phyloP scores from a whole-genome alignment of 1,140 invertebrate genomes.

The Macrosteles quadrilineatus region DNA sequence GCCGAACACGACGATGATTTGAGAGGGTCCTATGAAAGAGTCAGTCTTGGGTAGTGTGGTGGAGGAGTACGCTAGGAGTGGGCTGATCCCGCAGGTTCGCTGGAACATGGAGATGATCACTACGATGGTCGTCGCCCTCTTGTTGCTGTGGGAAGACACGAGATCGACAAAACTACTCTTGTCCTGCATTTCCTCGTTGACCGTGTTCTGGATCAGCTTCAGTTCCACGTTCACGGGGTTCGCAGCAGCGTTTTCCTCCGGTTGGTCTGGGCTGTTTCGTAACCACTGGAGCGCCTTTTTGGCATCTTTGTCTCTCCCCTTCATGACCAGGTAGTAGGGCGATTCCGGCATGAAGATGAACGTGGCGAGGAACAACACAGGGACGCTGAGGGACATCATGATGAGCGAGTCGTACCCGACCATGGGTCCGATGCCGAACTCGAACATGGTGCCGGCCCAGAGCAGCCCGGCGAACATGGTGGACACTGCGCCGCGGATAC shows the following conservation, averaged over 20 bases:
- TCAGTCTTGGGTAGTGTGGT: slow-evolving; percentile 43
- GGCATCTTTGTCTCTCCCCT: slow-evolving; percentile 60
- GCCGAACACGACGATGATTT: slow-evolving; percentile 39
- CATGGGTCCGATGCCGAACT: slow-evolving; percentile 73
- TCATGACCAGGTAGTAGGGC: slow-evolving; percentile 67
- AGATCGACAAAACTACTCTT: slow-evolving; percentile 32
- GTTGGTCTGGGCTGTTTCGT: slow-evolving; percentile 25
- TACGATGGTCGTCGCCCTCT: slow-evolving; percentile 31
- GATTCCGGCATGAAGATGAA: slow-evolving; percentile 77
- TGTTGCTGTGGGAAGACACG: slow-evolving; percentile 25
- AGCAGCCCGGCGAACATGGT: slow-evolving; percentile 79
- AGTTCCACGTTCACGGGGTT: slow-evolving; percentile 22
- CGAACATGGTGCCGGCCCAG: slow-evolving; percentile 70
- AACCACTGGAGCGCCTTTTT: slow-evolving; percentile 54
- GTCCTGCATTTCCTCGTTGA: slow-evolving; percentile 37
- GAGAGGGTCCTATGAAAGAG: slow-evolving; percentile 23
- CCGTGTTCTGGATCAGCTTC: slow-evolving; percentile 32
- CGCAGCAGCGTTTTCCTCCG: slow-evolving; percentile 46
- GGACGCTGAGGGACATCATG: slow-evolving; percentile 60
- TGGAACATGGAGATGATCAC: slow-evolving; percentile 28
- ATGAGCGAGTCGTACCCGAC: slow-evolving; percentile 66
- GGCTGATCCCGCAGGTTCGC: slow-evolving; percentile 34
- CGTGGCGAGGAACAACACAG: slow-evolving; percentile 61
- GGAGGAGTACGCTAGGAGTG: slow-evolving; percentile 37
- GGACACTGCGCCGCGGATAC: slow-evolving; percentile 51